These are phyloP conservation scores for Drosophila rhopaloa DNA, from an alignment of 1,140 invertebrate species.

Conservation along the genomic window DNA sequence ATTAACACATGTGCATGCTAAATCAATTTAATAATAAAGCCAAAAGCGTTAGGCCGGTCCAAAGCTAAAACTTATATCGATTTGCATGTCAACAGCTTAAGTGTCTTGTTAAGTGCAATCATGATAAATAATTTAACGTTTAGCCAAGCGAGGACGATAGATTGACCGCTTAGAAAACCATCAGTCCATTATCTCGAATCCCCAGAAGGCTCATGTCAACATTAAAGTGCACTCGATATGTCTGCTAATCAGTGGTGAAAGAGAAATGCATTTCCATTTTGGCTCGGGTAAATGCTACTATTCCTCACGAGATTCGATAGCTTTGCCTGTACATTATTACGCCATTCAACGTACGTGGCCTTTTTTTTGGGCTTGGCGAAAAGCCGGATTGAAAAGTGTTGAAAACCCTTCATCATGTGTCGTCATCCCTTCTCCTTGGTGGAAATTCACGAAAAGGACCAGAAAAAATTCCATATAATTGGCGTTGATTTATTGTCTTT, in stretches of 20 bases:
- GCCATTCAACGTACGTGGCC: conserved; percentile 17
- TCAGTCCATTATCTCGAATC: conserved; percentile 39
- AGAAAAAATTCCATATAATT: conserved; percentile 55
- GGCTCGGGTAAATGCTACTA: conserved; percentile 26
- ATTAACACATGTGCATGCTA: conserved; percentile 1
- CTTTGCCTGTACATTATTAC: conserved; percentile 56
- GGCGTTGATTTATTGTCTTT: conserved; percentile 78
- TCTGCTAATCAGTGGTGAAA: conserved; percentile 9
- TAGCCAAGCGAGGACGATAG: not conserved
- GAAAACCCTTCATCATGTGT: conserved; percentile 61
- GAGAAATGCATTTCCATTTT: conserved; percentile 41
- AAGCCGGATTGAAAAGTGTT: conserved; percentile 67
- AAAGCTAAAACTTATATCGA: conserved; percentile 2
- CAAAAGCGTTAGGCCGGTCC: not conserved
- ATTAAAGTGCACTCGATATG: conserved; percentile 15
- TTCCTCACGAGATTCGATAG: conserved; percentile 20
- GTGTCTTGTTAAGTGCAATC: not conserved
- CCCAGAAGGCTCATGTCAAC: conserved; percentile 49
- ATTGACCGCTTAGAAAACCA: conserved; percentile 4
- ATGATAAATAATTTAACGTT: conserved; percentile 43
- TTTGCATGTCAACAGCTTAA: conserved; percentile 7
- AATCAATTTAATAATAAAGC: conserved; percentile 2
- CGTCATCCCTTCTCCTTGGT: conserved; percentile 39
- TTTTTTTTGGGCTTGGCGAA: conserved; percentile 19
- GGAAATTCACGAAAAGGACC: conserved; percentile 8